phyloP scores from a whole-genome alignment of 1,140 invertebrate species.

The Pygmarrhopalites habei region DNA sequence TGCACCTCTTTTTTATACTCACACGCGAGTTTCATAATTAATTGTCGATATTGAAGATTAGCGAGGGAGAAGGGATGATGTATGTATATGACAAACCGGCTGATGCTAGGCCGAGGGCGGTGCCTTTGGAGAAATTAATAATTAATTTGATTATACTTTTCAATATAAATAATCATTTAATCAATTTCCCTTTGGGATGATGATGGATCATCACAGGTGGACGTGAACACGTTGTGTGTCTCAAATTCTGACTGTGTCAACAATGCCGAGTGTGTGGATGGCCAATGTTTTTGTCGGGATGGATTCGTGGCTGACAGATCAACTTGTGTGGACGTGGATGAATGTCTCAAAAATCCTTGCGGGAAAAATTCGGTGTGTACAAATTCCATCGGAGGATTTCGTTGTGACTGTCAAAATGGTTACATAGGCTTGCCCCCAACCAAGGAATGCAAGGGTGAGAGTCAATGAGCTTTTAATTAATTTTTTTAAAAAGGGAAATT shows the following conservation, averaged over 20 bases:
- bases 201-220: no score
- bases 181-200: no score
- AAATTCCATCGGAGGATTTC: constrained; percentile 74
- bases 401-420: constrained; percentile 79
- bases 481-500: no score
- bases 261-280: constrained; percentile 80
- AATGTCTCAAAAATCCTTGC: constrained; percentile 69
- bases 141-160: no score
- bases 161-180: no score
- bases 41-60: no score
- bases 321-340: constrained; percentile 71
- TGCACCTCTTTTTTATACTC: not conserved
- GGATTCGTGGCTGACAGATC: constrained; percentile 74
- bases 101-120: no score
- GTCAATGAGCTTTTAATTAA: no score
- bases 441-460: constrained; percentile 63
- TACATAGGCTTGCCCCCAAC: constrained; percentile 74
- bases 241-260: constrained; percentile 85
- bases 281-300: constrained; percentile 81
- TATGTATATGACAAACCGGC: no score
- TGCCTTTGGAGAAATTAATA: no score
- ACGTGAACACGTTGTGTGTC: constrained; percentile 75
- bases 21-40: no score
- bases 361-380: constrained; percentile 72
- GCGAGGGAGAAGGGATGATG: no score